Base-by-base conservation (phyloP, 1,140 invertebrate genomes). In the Mylabris phalerata region DNA sequence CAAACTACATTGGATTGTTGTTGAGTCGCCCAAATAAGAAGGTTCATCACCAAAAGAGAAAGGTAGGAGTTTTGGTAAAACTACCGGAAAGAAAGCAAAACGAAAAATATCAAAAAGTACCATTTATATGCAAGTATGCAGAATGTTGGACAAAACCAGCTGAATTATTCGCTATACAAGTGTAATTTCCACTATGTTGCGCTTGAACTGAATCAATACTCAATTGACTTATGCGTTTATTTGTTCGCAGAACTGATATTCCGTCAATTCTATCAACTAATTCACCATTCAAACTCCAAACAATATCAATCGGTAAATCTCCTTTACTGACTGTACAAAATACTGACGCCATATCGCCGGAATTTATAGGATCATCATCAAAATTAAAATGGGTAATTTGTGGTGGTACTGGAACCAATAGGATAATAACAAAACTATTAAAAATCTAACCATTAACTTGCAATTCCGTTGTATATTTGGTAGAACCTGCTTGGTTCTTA, bases 261-360 rank as follows among this genome's bases (percentile, higher is more conserved):
- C 66, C 68, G 13, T 75, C 60, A 11, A 66, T 49, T 5, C 47
- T 54, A 46, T 54, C 48, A n/a, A 71, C 55, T n/a, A 71, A 67
- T 47, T 76, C 69, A 52, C 76, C 77, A 66, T 85, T 80, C 61
- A 85, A 81, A 58, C 77, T 78, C 83, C 82, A 85, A 49, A 74
- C 75, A 27, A 84, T 84, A 61, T 77, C 77, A 57, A 86, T 70
- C 10, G 84, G 84, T 51, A 80, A 73, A 73, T 86, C 85, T 26
- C 85, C 86, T 71, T 86, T 84, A 60, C 78, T 75, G 6, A 85
- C 74, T 25, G 79, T 73, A 69, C 84, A 86, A n/a, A 78, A 75
- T 42, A 83, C 77, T 19, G 82, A 82, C 46, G 80, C 77, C 9
- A 81, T 77, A 54, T 85, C 82, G 38, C 83, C 85, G 56, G 80